Evolutionary conservation across 1,140 invertebrate species (phyloP), one percentile per base, ranked within the genome.

Genomic region (Drosophila takahashii): DNA sequence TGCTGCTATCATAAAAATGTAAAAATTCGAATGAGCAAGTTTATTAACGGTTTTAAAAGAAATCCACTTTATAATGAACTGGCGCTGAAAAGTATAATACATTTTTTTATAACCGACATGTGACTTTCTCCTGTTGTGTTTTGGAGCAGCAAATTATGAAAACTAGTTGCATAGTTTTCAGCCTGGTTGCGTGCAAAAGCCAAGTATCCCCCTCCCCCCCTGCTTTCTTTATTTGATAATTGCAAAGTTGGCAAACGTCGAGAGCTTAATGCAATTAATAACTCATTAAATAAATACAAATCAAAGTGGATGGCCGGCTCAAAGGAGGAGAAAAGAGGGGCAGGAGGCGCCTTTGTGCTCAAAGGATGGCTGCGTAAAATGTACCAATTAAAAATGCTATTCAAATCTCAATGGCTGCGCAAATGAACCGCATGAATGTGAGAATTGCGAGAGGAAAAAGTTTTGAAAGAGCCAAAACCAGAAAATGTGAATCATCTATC

Each of bases 281-380:
- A 84, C 84, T 87, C 84, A 87, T 87, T 87, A 84, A 87, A 87
- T 87, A 87, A 87, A 87, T 77, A 87, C 84, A 87, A 87, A 87
- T 89, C 84, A 89, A 87, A 87, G 84, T 89, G 84, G 76, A 62
- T 18, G 64, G 27, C 60, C 58, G 50, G 59, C 62, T 56, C 57
- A 79, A 59, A 67, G 52, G 32, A 18, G 41, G 16, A 10, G 41
- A 15, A 47, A 29, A 37, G 5, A 2, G 32, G 11, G 37, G 37
- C 16, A 22, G 22, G 41, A 37, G 22, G 47, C 11, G 15, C 32
- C 77, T 84, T 83, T 66, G 59, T 77, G 52, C 42, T 76, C 80
- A 87, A 76, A 79, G 79, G 71, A 89, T 83, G 51, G 60, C 83
- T 79, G 81, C 73, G 77, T 87, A 89, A 89, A 89, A 89, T 87